phyloP scores from a whole-genome alignment of 2,888 invertebrate genomes.

The Lagria hirta region DNA sequence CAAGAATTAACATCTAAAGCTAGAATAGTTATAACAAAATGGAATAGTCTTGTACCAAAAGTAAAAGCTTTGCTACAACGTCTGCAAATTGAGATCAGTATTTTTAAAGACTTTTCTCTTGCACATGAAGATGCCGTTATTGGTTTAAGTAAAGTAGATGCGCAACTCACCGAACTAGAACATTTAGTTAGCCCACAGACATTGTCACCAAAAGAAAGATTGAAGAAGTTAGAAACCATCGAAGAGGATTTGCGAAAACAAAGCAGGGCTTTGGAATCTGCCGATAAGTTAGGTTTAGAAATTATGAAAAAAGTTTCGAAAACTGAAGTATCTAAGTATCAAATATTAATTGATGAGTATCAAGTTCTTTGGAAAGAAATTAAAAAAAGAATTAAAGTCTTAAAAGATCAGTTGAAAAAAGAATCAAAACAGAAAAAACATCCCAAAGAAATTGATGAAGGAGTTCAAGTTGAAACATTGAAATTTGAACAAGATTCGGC shows the following conservation, averaged over 20 bases:
- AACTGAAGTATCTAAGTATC: conserved; percentile 59
- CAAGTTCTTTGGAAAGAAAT: conserved; percentile 66
- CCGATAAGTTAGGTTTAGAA: conserved; percentile 63
- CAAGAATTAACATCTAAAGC: conserved; percentile 64
- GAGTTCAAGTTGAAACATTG: conserved; percentile 71
- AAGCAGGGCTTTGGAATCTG: conserved; percentile 57
- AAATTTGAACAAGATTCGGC: conserved; percentile 75
- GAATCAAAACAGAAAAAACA: conserved; percentile 40
- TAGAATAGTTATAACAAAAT: conserved; percentile 62
- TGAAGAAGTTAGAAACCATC: conserved; percentile 57
- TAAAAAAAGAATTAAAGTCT: conserved; percentile 55
- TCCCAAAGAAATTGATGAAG: conserved; percentile 58
- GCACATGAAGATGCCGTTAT: conserved; percentile 73
- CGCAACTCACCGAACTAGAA: conserved; percentile 69
- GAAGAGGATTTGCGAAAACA: conserved; percentile 61
- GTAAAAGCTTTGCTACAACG: conserved; percentile 62
- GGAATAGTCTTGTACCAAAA: conserved; percentile 65
- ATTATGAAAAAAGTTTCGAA: conserved; percentile 61
- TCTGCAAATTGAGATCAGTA: conserved; percentile 60
- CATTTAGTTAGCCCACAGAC: conserved; percentile 60
- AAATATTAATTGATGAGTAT: conserved; percentile 67
- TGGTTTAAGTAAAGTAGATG: conserved; percentile 70
- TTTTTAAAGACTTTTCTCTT: conserved; percentile 68
- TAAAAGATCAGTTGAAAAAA: conserved; percentile 53
- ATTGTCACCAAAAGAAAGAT: conserved; percentile 51